Evolutionary conservation across 2,888 invertebrate genomes (phyloP), one percentile per base, ranked within the genome.

Genomic region (Apocheima hispidaria): DNA sequence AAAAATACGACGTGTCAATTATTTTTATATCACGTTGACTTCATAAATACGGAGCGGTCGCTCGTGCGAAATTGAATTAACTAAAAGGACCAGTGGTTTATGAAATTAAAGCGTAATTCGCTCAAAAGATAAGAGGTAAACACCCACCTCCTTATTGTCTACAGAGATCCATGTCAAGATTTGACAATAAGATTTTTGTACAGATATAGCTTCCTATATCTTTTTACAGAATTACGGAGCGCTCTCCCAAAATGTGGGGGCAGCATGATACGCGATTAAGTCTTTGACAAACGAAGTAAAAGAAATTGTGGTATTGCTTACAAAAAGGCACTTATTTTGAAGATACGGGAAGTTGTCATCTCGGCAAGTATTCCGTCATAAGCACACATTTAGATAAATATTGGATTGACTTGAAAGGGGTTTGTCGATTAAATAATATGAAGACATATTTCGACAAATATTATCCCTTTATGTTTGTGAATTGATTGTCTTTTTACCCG

Each of bases 31-130:
- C 9, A 33, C 33, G 18, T 36, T 6, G 7, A 46, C 53, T 46
- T 49, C 56, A 58, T 58, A 30, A 46, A 30, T 46, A 20, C 43
- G 54, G 57, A 66, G 56, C 68, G 72, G 69, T 74, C 75, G 72
- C 70, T 69, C 68, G 50, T 68, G 66, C 64, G 51, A 77, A 76
- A 77, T 79, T 69, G 60, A 73, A 81, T 81, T 72, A 76, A 62
- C 61, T 55, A 57, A 54, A 63, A 65, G 65, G 71, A 57, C 72
- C 81, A 81, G 66, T 76, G 78, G 74, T 57, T 77, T 76, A 79
- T 71, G 70, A 82, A 80, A 82, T 81, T 77, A 76, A 70, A 54
- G 66, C 67, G 63, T 70, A 66, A 74, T 77, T 77, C 70, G 53
- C 63, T 63, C 65, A 72, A 75, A 78, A 75, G 71, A 73, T 68